Base-by-base conservation (phyloP, 2,888 invertebrate species). In the Athalia circularis region DNA sequence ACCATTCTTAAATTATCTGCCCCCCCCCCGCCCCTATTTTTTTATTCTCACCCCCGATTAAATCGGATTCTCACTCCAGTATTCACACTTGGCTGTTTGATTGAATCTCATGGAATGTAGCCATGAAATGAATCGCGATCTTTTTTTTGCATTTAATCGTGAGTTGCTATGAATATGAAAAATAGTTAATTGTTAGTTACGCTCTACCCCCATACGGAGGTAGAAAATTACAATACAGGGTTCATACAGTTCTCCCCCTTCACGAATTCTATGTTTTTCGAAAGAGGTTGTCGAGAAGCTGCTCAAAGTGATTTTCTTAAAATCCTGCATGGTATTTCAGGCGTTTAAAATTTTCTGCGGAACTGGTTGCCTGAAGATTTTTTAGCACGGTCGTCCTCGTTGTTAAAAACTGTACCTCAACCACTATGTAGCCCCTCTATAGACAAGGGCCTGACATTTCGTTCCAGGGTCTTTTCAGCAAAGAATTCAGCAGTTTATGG, bases 401-500 rank as follows among this genome's bases (percentile, higher is more conserved):
- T 62, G 43, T 62, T 68, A 68, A 68, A 68, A 68, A 68, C 52
- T 52, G 68, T 54, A 68, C 43, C 68, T 54, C 43, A n/a, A 54
- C 5, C 29, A 15, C 43, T 11, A n/a, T 7, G 9, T 48, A 65
- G 47, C 29, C 29, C 29, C 29, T 29, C 29, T 29, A 29, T 29
- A 65, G 48, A 65, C 11, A 9, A 65, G 29, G 48, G 65, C 47
- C 65, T 65, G 8, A 72, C 47, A 50, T 47, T 59, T 72, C 59
- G 47, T 72, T 13, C 57, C 54, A 5, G 45, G 59, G 47, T 57
- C 11, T 72, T 57, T 75, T 50, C 47, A 64, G 75, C n/a, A 64
- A 62, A 75, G 64, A 75, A 75, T 75, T 75, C 62, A 59, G 50
- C 75, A 48, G 11, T 52, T 78, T 54, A 29, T 29, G 65, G 74